Conservation (phyloP, 1,140 invertebrate genomes). For the Tetragnatha versicolor region DNA sequence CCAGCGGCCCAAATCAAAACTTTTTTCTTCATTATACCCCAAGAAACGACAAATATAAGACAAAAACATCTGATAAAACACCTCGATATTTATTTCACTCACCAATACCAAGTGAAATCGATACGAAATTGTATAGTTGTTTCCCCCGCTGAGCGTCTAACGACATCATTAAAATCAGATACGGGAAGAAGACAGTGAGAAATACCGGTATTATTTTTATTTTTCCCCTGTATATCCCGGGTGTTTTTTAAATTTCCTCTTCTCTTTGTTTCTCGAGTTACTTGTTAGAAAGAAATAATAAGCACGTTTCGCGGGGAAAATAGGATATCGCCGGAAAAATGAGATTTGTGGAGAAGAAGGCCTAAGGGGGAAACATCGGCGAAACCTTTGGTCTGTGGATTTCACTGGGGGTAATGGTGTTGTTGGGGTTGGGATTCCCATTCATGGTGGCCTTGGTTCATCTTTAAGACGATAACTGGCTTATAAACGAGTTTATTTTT, state of each 20-base stretch:
- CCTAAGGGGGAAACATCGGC: background rate
- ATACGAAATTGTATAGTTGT: conserved; percentile 40
- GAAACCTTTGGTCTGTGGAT: no score
- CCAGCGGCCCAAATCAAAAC: background rate
- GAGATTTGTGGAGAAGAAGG: conserved; percentile 3
- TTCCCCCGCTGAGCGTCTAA: conserved; percentile 29
- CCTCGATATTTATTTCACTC: conserved; percentile 26
- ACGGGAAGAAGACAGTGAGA: background rate
- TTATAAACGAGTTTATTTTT: no score
- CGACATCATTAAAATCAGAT: conserved; percentile 43
- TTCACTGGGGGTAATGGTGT: no score
- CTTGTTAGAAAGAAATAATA: conserved; percentile 47
- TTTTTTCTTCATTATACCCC: background rate
- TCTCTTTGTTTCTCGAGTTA: conserved; percentile 25
- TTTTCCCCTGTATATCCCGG: background rate
- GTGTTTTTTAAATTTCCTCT: conserved; percentile 13
- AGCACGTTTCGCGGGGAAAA: conserved; percentile 33
- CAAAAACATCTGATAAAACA: conserved; percentile 19
- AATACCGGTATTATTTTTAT: conserved; percentile 12
- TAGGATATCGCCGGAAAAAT: conserved; percentile 35
- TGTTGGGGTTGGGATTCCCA: no score
- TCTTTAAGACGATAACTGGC: no score
- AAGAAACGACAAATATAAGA: background rate
- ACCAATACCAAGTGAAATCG: conserved; percentile 11
- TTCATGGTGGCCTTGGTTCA: no score